These are phyloP conservation scores for Heliconius cydno DNA, from an alignment of 2,888 invertebrate genomes.

Conservation along the genomic window DNA sequence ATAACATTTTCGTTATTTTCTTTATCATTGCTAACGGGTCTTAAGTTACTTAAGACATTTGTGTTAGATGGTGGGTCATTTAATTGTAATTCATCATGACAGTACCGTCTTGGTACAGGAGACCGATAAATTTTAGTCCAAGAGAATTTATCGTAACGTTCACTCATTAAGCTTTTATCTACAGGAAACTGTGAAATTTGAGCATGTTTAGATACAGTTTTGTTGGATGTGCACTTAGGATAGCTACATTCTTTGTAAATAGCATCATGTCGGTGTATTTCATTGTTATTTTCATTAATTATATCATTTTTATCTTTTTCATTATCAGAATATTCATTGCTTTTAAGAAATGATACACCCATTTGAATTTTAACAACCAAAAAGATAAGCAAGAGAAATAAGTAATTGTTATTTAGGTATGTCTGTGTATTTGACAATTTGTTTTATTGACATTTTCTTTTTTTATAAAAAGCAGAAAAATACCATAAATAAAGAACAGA, in stretches of 20 bases:
- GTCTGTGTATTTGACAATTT: background rate
- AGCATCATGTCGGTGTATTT: conserved; percentile 45
- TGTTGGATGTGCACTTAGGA: conserved; percentile 41
- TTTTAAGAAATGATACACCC: conserved; percentile 48
- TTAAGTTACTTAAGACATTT: background rate
- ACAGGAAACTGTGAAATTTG: conserved; percentile 23
- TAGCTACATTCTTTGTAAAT: conserved; percentile 70
- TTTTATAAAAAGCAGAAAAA: background rate
- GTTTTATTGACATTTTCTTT: conserved; percentile 2
- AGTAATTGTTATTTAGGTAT: background rate
- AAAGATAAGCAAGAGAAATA: background rate
- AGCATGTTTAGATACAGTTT: conserved; percentile 34
- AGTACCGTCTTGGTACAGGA: conserved; percentile 46
- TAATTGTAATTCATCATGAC: conserved; percentile 20
- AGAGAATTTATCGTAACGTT: conserved; percentile 51
- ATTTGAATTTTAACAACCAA: conserved; percentile 32
- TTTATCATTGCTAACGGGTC: background rate
- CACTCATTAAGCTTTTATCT: conserved; percentile 39
- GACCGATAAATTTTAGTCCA: conserved; percentile 67
- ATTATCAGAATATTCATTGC: conserved; percentile 31
- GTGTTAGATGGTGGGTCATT: conserved; percentile 25
- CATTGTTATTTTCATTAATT: conserved; percentile 6
- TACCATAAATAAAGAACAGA: no score
- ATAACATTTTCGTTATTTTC: conserved; percentile 3
- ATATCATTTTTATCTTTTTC: conserved; percentile 38